Percentiles rank a stretch among this genome's conserved stretches.
Conservation (phyloP, 2,797 vertebrate species). For the Poliocrania exsul region DNA sequence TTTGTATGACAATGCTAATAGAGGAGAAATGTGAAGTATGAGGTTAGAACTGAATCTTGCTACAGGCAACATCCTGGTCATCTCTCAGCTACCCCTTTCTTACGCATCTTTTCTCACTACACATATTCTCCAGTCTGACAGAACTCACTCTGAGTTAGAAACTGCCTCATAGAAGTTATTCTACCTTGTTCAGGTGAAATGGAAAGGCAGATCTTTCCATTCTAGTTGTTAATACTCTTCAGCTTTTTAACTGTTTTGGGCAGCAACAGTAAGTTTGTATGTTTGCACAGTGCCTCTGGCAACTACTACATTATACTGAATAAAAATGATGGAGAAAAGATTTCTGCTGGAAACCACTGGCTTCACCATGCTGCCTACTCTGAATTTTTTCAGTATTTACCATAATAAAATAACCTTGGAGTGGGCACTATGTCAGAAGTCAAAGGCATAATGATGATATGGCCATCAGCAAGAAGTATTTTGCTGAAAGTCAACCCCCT, state of each 20-base stretch:
- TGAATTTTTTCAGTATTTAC: constrained; percentile 11
- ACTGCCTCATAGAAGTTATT: background rate
- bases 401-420: background rate
- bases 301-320: constrained; percentile 16
- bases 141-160: background rate
- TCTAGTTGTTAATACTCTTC: background rate
- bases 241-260: background rate
- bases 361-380: background rate
- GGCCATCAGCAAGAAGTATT: background rate
- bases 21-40: background rate
- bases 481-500: background rate
- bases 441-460: constrained; percentile 26
- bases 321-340: background rate
- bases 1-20: background rate
- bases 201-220: background rate
- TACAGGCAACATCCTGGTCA: background rate
- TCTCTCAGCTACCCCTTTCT: background rate
- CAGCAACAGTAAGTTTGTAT: background rate
- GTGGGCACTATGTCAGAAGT: background rate
- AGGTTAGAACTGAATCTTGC: background rate
- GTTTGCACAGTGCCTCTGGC: constrained; percentile 22
- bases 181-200: background rate
- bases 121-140: background rate
- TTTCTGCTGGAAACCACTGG: background rate
- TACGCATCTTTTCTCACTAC: background rate